A percentile compares a stretch with the other conserved stretches of the same genome.
phyloP scores from a whole-genome alignment of 2,888 invertebrate species.

The Spatulosminthurus flaviceps region DNA sequence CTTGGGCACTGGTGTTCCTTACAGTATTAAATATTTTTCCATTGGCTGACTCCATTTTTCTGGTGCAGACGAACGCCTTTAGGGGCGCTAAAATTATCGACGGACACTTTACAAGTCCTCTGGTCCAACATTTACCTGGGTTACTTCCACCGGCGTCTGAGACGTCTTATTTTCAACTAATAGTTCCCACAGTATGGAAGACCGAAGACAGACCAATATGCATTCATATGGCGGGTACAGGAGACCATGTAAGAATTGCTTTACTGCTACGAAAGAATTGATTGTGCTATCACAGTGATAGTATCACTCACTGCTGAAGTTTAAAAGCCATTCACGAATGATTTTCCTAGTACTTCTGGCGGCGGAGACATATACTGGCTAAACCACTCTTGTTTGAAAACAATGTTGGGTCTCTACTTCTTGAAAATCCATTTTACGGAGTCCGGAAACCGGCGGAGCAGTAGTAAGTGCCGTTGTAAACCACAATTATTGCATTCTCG shows the following conservation, averaged over 20 bases:
- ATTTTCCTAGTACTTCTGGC: slow-evolving; percentile 81
- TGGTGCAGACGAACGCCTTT: slow-evolving; percentile 51
- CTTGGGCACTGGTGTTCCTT: no score
- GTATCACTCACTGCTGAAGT: no score
- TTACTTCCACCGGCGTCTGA: slow-evolving; percentile 85
- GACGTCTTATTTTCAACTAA: slow-evolving; percentile 83
- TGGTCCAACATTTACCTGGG: slow-evolving; percentile 83
- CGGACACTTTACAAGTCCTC: slow-evolving; percentile 87
- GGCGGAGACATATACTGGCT: slow-evolving; percentile 87
- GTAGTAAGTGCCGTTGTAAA: slow-evolving; percentile 71
- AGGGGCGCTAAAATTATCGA: slow-evolving; percentile 68
- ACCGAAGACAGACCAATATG: slow-evolving; percentile 82
- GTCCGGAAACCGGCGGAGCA: slow-evolving; percentile 86
- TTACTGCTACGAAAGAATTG: no score
- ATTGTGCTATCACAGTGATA: no score
- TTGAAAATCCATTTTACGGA: slow-evolving; percentile 98
- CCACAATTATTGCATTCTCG: not conserved
- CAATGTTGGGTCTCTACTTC: slow-evolving; percentile 89
- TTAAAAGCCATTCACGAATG: not conserved
- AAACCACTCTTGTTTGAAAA: slow-evolving; percentile 88
- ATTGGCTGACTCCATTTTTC: no score
- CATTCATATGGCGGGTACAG: slow-evolving; percentile 95
- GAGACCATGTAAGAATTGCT: slow-evolving; percentile 95
- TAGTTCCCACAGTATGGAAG: slow-evolving; percentile 83
- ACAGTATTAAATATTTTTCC: no score